These are phyloP conservation scores for Meganola albula DNA, from an alignment of 2,888 invertebrate species.

Conservation along the genomic window DNA sequence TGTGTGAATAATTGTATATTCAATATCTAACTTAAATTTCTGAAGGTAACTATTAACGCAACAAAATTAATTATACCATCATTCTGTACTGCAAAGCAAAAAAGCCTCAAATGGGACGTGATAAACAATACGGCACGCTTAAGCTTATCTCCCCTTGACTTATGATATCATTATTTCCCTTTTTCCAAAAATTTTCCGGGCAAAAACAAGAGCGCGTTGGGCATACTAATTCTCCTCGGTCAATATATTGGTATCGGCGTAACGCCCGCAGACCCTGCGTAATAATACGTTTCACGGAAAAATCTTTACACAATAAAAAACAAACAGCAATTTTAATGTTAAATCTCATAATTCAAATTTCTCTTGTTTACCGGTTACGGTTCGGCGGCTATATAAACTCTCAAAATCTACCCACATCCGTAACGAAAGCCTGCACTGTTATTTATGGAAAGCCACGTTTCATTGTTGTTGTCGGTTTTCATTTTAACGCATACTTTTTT, in stretches of 20 bases:
- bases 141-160: constrained; percentile 69
- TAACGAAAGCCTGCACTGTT: constrained; percentile 69
- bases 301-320: constrained; percentile 62
- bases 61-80: constrained; percentile 43
- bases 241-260: constrained; percentile 62
- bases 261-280: constrained; percentile 35
- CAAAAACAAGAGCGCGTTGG: constrained; percentile 56
- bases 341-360: constrained; percentile 71
- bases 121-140: constrained; percentile 62
- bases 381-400: constrained; percentile 64
- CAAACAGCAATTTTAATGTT: constrained; percentile 57
- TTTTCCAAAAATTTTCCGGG: constrained; percentile 66
- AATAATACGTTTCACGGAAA: constrained; percentile 45
- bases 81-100: constrained; percentile 35
- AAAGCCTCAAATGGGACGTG: constrained; percentile 56
- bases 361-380: constrained; percentile 59
- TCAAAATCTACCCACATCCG: constrained; percentile 72
- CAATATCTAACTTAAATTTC: no score
- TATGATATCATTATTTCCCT: constrained; percentile 72
- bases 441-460: constrained; percentile 72
- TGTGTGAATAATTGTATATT: no score
- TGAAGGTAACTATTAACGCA: no score
- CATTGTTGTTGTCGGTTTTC: constrained; percentile 71
- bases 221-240: constrained; percentile 70
- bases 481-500: constrained; percentile 67